These are phyloP conservation scores for Mantis religiosa DNA, from an alignment of 2,888 invertebrate genomes.

Conservation along the genomic window DNA sequence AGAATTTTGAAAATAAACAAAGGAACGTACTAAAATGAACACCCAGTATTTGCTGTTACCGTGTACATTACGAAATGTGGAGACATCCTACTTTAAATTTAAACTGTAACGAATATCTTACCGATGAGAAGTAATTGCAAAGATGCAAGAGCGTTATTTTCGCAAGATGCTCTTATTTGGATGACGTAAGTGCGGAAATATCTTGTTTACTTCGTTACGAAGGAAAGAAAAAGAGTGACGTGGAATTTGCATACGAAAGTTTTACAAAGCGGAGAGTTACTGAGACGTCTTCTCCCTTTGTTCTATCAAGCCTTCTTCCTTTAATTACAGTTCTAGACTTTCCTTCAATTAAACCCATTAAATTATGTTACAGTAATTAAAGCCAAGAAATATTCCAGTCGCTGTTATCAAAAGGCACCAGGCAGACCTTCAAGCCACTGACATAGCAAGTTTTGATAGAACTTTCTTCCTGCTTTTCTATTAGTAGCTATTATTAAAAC, in stretches of 20 bases:
- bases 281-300: neutral
- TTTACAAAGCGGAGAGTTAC: neutral
- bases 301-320: neutral
- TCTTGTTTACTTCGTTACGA: neutral
- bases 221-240: neutral
- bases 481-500: too few relatives aligned
- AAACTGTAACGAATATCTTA: neutral
- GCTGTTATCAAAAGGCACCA: too few relatives aligned
- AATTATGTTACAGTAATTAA: neutral
- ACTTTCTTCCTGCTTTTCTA: too few relatives aligned
- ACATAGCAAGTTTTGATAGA: too few relatives aligned
- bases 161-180: neutral
- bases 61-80: too few relatives aligned
- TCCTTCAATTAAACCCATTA: neutral
- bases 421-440: too few relatives aligned
- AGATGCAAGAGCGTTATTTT: neutral
- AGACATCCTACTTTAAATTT: neutral
- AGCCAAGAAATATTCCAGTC: too few relatives aligned
- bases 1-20: too few relatives aligned
- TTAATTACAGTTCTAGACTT: neutral
- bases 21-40: too few relatives aligned
- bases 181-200: neutral
- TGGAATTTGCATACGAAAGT: neutral
- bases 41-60: too few relatives aligned
- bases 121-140: neutral